Conservation (phyloP, 2,888 invertebrate genomes). For the Philereme transversata region DNA sequence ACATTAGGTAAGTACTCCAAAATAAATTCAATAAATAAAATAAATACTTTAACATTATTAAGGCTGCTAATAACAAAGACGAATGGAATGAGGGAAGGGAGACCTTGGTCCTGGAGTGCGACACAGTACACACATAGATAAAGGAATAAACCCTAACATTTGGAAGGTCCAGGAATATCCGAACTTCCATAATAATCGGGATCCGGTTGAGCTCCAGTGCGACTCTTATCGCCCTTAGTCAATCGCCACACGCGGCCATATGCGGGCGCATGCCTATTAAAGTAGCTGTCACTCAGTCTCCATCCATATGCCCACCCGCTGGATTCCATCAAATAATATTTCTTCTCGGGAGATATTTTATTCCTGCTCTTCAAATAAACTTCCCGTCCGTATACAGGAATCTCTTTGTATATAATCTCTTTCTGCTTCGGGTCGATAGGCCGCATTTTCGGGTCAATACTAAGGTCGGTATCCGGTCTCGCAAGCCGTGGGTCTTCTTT, state of each 20-base stretch:
- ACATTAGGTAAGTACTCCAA: too few relatives aligned
- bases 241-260: conserved; percentile 50
- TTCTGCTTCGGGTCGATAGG: conserved; percentile 47
- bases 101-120: too few relatives aligned
- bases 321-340: conserved; percentile 52
- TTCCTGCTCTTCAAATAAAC: conserved; percentile 51
- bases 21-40: too few relatives aligned
- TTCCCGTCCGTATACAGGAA: conserved; percentile 50
- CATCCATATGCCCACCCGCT: conserved; percentile 54
- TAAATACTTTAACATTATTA: too few relatives aligned
- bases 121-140: too few relatives aligned
- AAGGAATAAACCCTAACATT: conserved; percentile 29
- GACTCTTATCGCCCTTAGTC: conserved; percentile 43
- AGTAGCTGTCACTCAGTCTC: conserved; percentile 53
- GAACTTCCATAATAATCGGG: conserved; percentile 48
- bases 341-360: conserved; percentile 50
- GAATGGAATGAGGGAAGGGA: too few relatives aligned
- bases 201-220: conserved; percentile 55
- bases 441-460: conserved; percentile 52
- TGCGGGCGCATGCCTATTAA: conserved; percentile 37
- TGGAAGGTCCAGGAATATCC: conserved; percentile 35
- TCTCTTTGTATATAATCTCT: conserved; percentile 50
- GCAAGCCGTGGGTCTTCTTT: conserved; percentile 51
- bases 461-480: conserved; percentile 48
- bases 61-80: too few relatives aligned